Conservation (phyloP, 1,140 invertebrate genomes). For the Drosophila aff. region DNA sequence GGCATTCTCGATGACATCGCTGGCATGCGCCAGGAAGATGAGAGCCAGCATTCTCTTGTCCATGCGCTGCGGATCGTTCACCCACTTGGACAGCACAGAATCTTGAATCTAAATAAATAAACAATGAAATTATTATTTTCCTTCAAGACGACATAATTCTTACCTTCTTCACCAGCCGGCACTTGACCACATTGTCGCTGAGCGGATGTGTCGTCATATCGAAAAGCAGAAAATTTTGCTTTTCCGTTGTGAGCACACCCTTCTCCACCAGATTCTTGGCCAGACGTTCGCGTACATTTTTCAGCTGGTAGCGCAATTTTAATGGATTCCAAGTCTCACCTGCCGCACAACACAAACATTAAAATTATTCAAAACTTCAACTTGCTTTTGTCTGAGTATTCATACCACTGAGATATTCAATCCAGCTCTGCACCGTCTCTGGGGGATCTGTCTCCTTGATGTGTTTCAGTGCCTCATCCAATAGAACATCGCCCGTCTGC, state of each 20-base stretch:
- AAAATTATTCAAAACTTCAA: slow-evolving; percentile 33
- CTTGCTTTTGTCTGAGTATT: slow-evolving; percentile 25
- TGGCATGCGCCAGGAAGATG: slow-evolving; percentile 98
- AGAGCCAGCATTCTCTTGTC: slow-evolving; percentile 96
- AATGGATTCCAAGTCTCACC: slow-evolving; percentile 99
- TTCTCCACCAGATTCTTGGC: slow-evolving; percentile 99
- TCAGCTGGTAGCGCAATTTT: slow-evolving; percentile 98
- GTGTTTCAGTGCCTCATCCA: slow-evolving; percentile 99
- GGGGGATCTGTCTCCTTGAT: slow-evolving; percentile 98
- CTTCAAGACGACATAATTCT: neutral
- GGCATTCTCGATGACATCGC: slow-evolving; percentile 99
- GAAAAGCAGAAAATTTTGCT: slow-evolving; percentile 99
- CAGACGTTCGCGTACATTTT: slow-evolving; percentile 99
- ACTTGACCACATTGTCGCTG: slow-evolving; percentile 98
- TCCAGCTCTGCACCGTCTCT: slow-evolving; percentile 99
- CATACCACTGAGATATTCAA: slow-evolving; percentile 99
- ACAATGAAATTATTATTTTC: neutral
- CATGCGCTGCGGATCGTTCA: slow-evolving; percentile 99
- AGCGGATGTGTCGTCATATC: slow-evolving; percentile 99
- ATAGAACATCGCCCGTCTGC: slow-evolving; percentile 98
- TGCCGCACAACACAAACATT: too few relatives aligned
- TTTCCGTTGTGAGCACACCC: slow-evolving; percentile 99
- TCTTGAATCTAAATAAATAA: slow-evolving; percentile 94
- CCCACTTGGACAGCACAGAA: slow-evolving; percentile 97
- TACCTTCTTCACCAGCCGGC: slow-evolving; percentile 98